These are phyloP conservation scores for Microchirus variegatus DNA, from an alignment of 2,797 vertebrate species.

Conservation along the genomic window DNA sequence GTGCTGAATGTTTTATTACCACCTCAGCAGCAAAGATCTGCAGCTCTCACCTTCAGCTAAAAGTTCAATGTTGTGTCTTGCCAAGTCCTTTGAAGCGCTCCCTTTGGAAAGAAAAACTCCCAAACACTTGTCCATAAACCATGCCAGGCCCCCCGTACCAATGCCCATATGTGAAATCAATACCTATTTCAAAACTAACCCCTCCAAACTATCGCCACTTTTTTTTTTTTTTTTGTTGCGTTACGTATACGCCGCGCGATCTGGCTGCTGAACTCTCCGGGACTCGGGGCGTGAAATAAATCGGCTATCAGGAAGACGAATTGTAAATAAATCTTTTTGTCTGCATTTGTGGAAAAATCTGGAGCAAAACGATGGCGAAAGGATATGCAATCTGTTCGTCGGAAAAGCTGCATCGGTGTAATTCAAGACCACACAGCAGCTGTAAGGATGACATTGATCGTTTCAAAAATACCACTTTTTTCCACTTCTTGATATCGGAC, in stretches of 20 bases:
- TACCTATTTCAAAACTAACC: slow-evolving; percentile 47
- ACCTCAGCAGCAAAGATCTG: slow-evolving; percentile 49
- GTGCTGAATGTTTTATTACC: slow-evolving; percentile 49
- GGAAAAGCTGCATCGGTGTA: slow-evolving; percentile 75
- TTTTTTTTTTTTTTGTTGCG: too few species aligned
- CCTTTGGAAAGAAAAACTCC: slow-evolving; percentile 61
- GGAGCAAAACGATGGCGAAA: slow-evolving; percentile 53
- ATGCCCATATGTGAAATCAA: slow-evolving; percentile 68
- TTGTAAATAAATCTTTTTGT: slow-evolving; percentile 62
- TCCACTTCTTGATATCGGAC: slow-evolving; percentile 61
- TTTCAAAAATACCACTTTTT: slow-evolving; percentile 73
- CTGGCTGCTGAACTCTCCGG: slow-evolving; percentile 9
- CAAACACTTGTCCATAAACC: slow-evolving; percentile 66
- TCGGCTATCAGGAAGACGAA: slow-evolving; percentile 45
- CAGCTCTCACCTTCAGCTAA: slow-evolving; percentile 64
- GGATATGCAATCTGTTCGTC: slow-evolving; percentile 70
- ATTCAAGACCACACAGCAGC: slow-evolving; percentile 76
- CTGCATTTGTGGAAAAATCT: slow-evolving; percentile 67
- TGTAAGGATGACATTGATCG: slow-evolving; percentile 73
- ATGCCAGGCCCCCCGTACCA: slow-evolving; percentile 51
- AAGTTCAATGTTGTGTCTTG: slow-evolving; percentile 58
- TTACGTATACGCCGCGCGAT: slow-evolving; percentile 9
- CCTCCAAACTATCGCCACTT: slow-evolving; percentile 24
- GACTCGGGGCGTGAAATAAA: slow-evolving; percentile 24
- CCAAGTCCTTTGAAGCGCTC: slow-evolving; percentile 75